Evolutionary conservation across 2,113 vertebrate species (phyloP).

Genomic region (Mormyrus lacerda): DNA sequence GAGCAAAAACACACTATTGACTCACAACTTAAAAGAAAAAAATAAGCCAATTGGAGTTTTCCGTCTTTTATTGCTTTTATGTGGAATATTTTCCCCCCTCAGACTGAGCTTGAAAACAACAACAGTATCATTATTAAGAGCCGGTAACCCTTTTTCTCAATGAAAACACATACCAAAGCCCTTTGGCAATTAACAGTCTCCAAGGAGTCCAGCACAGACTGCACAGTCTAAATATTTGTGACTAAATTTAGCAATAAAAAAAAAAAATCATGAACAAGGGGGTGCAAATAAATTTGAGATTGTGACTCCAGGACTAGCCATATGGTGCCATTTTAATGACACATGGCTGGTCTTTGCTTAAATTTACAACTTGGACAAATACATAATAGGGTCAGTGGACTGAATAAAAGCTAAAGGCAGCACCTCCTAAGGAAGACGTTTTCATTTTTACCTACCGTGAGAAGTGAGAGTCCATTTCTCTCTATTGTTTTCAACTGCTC

Average conservation of each 20-base stretch:
- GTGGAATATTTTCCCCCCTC: neutral
- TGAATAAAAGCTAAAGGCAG: neutral
- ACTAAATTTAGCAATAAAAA: constrained; percentile 1
- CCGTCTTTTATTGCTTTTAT: constrained; percentile 10
- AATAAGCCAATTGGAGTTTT: neutral
- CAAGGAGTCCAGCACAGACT: neutral
- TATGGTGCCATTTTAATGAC: neutral
- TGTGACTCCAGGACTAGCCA: neutral
- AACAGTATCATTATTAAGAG: neutral
- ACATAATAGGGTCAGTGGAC: neutral
- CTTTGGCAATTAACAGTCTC: neutral
- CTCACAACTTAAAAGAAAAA: constrained; percentile 14
- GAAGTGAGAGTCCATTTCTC: neutral
- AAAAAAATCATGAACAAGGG: neutral
- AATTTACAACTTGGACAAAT: neutral
- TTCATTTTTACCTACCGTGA: neutral
- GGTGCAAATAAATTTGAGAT: neutral
- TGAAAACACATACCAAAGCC: constrained; percentile 15
- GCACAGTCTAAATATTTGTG: constrained; percentile 6
- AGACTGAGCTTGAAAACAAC: constrained; percentile 14
- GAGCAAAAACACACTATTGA: constrained; percentile 9
- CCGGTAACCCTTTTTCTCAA: neutral
- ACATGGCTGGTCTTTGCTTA: neutral
- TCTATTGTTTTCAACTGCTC: neutral
- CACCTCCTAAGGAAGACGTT: neutral